phyloP scores from a whole-genome alignment of 1,140 invertebrate species.

The Cyclargus thomasi region DNA sequence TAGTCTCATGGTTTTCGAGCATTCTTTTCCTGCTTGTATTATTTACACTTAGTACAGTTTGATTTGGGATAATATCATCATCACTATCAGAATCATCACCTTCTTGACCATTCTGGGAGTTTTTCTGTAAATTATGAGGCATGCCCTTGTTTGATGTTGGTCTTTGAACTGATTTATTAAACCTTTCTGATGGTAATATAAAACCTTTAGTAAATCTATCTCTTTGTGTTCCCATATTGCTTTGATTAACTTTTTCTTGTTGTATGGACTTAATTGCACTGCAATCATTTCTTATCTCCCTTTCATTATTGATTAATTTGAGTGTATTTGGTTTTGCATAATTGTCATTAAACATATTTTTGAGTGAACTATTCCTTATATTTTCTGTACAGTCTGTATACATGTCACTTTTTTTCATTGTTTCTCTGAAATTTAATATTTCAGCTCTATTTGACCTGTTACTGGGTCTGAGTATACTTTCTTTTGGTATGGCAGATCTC shows the following conservation, averaged over 20 bases:
- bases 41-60: conserved; percentile 26
- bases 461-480: conserved; percentile 29
- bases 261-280: neutral
- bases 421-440: conserved; percentile 30
- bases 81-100: conserved; percentile 32
- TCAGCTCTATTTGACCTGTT: conserved; percentile 33
- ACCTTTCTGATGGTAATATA: conserved; percentile 53
- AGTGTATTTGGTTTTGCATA: neutral
- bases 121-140: neutral
- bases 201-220: conserved; percentile 49
- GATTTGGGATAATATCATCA: conserved; percentile 43
- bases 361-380: conserved; percentile 37
- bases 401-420: conserved; percentile 35
- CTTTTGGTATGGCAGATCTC: conserved; percentile 35
- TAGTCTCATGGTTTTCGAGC: conserved; percentile 31
- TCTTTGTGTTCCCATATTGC: conserved; percentile 32
- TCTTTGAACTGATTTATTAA: conserved; percentile 39
- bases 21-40: conserved; percentile 34
- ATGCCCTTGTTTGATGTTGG: conserved; percentile 26
- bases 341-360: conserved; percentile 30
- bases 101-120: neutral
- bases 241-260: neutral
- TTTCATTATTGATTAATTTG: neutral
- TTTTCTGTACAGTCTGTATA: conserved; percentile 40
- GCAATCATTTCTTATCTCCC: neutral